These are phyloP conservation scores for Hemibagrus wyckioides DNA, from an alignment of 2,113 vertebrate species.

Conservation along the genomic window DNA sequence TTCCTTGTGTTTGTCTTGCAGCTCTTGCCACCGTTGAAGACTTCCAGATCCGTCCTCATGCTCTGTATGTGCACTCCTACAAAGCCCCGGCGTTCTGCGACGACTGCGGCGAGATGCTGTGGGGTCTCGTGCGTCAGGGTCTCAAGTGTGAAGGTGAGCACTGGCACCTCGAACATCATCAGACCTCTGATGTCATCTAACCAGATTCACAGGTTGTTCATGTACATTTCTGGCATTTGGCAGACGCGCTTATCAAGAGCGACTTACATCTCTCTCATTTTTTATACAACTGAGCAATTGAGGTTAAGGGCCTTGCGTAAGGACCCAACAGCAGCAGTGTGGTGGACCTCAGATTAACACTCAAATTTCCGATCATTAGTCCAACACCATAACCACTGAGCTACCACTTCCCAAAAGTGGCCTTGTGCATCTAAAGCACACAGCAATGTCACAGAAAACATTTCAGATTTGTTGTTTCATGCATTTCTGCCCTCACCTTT, in stretches of 20 bases:
- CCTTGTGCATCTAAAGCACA: background rate
- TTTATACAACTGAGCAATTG: no score
- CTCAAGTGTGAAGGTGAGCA: slow-evolving; percentile 96
- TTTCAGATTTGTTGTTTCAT: background rate
- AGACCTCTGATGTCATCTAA: background rate
- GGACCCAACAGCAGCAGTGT: no score
- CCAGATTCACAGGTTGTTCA: background rate
- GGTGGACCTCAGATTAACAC: no score
- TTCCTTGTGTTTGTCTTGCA: slow-evolving; percentile 60
- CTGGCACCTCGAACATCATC: no score
- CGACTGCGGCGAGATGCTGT: slow-evolving; percentile 99
- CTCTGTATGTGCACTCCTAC: slow-evolving; percentile 97
- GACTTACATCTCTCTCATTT: no score
- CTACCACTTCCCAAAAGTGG: background rate
- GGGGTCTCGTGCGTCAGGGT: slow-evolving; percentile 97
- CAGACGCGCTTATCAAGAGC: no score
- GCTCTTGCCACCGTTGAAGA: slow-evolving; percentile 96
- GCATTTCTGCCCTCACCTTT: no score
- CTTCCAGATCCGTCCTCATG: slow-evolving; percentile 98
- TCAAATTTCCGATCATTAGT: no score
- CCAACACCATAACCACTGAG: no score
- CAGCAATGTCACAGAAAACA: background rate
- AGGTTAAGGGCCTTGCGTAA: no score
- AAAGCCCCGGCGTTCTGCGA: slow-evolving; percentile 99
- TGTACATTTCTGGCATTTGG: no score